Percentiles rank a stretch among this genome's conserved stretches.
Evolutionary conservation across 2,888 invertebrate species (phyloP).

Genomic region (Sericinus montela): DNA sequence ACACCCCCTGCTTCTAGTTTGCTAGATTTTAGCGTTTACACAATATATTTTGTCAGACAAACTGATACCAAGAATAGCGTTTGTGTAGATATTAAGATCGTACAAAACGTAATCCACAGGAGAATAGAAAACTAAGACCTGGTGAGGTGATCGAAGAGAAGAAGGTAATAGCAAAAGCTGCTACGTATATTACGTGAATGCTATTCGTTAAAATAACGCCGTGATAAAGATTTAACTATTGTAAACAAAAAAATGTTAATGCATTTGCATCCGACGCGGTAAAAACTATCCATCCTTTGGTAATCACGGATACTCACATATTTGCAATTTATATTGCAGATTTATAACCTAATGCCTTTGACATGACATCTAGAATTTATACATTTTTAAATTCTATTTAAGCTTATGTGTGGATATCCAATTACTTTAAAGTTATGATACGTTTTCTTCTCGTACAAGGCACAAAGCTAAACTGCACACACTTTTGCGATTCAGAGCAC

Average conservation of each 20-base stretch:
- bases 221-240: conserved; percentile 69
- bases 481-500: conserved; percentile 65
- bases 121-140: conserved; percentile 95
- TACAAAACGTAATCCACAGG: conserved; percentile 81
- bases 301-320: conserved; percentile 61
- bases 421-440: conserved; percentile 39
- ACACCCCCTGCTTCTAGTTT: conserved; percentile 61
- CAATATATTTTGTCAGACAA: conserved; percentile 43
- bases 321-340: neutral
- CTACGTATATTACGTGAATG: conserved; percentile 69
- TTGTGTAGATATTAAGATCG: conserved; percentile 61
- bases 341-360: too few relatives aligned
- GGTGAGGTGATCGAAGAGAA: conserved; percentile 96
- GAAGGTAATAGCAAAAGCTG: conserved; percentile 87
- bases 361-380: neutral
- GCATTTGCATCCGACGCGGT: conserved; percentile 69
- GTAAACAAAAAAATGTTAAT: conserved; percentile 60
- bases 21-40: conserved; percentile 47
- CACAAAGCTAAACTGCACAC: conserved; percentile 71
- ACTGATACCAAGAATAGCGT: conserved; percentile 43
- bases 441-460: conserved; percentile 56
- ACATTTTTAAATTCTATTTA: neutral
- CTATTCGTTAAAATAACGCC: conserved; percentile 72
- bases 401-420: conserved; percentile 55
- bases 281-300: conserved; percentile 38